Evolutionary conservation across 2,797 vertebrate genomes (phyloP).

Genomic region (Lacerta bilineata): DNA sequence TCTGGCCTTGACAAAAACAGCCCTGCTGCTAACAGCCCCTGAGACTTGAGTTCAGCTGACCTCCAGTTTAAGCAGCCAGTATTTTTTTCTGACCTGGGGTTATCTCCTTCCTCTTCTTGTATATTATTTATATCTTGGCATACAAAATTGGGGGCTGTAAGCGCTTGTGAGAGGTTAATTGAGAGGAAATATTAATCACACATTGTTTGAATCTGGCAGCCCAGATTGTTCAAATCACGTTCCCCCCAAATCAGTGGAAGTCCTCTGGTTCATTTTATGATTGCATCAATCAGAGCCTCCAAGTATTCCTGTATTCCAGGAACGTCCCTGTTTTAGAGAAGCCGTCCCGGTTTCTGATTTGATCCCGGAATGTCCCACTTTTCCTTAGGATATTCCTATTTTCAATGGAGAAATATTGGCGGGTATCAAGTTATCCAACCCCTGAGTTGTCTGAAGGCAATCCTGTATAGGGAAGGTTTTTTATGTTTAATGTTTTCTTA

Average conservation of each 20-base stretch:
- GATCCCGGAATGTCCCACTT: too few relatives aligned
- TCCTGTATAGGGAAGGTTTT: too few relatives aligned
- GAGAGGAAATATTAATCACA: conserved; percentile 16
- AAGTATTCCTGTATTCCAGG: too few relatives aligned
- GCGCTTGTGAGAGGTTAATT: background rate
- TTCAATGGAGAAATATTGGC: too few relatives aligned
- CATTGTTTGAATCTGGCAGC: background rate
- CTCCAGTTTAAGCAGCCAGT: background rate
- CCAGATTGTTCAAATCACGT: too few relatives aligned
- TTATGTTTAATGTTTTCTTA: too few relatives aligned
- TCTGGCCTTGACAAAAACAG: background rate
- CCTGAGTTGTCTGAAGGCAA: too few relatives aligned
- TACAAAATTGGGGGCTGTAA: accelerated
- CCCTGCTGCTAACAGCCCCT: background rate
- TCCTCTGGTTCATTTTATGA: background rate
- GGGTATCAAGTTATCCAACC: too few relatives aligned
- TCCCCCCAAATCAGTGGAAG: background rate
- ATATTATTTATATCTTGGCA: background rate
- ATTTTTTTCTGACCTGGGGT: accelerated
- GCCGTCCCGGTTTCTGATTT: too few relatives aligned
- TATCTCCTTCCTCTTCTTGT: background rate
- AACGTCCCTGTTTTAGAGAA: too few relatives aligned
- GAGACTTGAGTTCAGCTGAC: background rate
- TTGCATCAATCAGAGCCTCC: too few relatives aligned
- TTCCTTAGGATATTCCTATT: too few relatives aligned